Conservation (phyloP, 2,888 invertebrate species). For the Sphaeridia pumilis region DNA sequence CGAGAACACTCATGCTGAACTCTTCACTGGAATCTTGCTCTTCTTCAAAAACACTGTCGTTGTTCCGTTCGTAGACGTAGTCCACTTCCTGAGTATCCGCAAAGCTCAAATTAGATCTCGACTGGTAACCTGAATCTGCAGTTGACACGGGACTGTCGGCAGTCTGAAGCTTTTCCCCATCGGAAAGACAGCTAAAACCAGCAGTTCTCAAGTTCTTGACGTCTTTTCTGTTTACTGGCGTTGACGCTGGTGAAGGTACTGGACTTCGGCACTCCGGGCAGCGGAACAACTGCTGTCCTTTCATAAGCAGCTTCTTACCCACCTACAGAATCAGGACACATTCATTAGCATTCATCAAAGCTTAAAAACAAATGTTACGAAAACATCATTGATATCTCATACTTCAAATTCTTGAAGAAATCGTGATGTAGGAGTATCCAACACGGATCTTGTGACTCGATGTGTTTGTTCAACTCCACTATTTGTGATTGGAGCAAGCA, state of each 20-base stretch:
- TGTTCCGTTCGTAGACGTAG: neutral
- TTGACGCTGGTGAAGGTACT: conserved; percentile 33
- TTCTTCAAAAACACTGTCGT: neutral
- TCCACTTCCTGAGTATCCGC: conserved; percentile 1
- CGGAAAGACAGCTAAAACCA: too few relatives aligned
- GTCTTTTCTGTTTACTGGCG: too few relatives aligned
- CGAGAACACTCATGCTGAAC: conserved; percentile 11
- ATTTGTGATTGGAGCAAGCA: conserved; percentile 5
- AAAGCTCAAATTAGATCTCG: conserved; percentile 1
- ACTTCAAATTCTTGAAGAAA: conserved; percentile 13
- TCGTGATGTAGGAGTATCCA: conserved; percentile 12
- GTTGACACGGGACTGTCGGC: too few relatives aligned
- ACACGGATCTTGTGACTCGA: neutral
- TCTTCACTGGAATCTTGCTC: conserved; percentile 4
- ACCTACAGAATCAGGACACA: conserved; percentile 14
- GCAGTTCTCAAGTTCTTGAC: too few relatives aligned
- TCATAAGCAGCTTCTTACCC: conserved; percentile 30
- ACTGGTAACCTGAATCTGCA: conserved; percentile 16
- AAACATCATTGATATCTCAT: neutral
- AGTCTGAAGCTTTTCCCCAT: too few relatives aligned
- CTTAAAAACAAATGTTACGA: too few relatives aligned
- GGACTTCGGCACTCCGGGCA: conserved; percentile 37
- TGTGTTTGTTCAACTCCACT: neutral
- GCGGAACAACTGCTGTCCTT: conserved; percentile 35
- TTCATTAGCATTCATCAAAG: too few relatives aligned